A percentile compares a stretch with the other conserved stretches of the same genome.
Evolutionary conservation across 1,140 invertebrate species (phyloP).

Genomic region (Ceratina japonica): DNA sequence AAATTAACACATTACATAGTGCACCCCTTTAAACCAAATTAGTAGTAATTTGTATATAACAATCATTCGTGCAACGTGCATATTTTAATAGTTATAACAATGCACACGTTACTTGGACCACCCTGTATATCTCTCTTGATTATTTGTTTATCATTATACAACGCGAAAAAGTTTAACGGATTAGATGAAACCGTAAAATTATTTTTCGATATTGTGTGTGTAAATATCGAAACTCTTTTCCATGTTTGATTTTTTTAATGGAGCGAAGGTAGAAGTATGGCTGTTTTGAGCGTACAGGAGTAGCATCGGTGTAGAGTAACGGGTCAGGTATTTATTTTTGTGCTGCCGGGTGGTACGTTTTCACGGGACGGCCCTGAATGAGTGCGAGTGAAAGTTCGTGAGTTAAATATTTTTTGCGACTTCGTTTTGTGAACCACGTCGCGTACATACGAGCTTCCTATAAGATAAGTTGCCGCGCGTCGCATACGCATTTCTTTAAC

Average conservation of each 20-base stretch:
- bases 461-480: constrained; percentile 23
- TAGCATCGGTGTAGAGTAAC: not conserved
- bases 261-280: not conserved
- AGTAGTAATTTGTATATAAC: too few relatives aligned
- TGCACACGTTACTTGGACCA: too few relatives aligned
- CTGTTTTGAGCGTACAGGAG: not conserved
- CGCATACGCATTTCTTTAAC: not conserved
- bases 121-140: too few relatives aligned
- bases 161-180: not conserved
- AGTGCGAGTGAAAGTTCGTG: constrained; percentile 69
- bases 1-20: too few relatives aligned
- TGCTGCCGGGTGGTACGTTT: constrained; percentile 30
- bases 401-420: constrained; percentile 68
- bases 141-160: too few relatives aligned
- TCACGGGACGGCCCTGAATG: constrained; percentile 65
- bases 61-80: too few relatives aligned
- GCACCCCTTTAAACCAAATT: too few relatives aligned
- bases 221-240: not conserved
- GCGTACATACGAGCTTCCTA: constrained; percentile 18
- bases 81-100: too few relatives aligned
- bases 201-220: constrained; percentile 39
- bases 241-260: constrained; percentile 2
- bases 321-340: constrained; percentile 19
- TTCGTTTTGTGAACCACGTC: constrained; percentile 43
- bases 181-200: not conserved